Evolutionary conservation across 2,888 invertebrate genomes (phyloP).

Genomic region (Drosophila nr. perissopoda): DNA sequence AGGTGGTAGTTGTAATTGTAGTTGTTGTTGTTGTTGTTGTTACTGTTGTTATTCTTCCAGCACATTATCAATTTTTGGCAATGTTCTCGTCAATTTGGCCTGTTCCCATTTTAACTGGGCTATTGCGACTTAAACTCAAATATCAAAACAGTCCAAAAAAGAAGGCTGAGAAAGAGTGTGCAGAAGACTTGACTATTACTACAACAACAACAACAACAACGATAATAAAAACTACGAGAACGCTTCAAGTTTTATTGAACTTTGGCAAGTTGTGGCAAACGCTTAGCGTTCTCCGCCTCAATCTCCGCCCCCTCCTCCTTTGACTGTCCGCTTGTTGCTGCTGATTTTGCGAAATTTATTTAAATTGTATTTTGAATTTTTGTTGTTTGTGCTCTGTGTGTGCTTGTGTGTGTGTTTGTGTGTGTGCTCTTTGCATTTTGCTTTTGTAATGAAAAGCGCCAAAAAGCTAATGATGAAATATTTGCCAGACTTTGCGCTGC

Average conservation of each 20-base stretch:
- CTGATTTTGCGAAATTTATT: constrained; percentile 76
- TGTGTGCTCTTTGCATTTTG: constrained; percentile 23
- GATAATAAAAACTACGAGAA: constrained; percentile 27
- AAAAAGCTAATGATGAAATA: constrained; percentile 77
- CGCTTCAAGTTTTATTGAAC: constrained; percentile 76
- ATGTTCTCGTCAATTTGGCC: constrained; percentile 52
- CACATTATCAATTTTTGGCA: constrained; percentile 57
- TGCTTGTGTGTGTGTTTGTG: not conserved
- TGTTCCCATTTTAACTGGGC: constrained; percentile 78
- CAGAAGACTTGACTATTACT: constrained; percentile 27
- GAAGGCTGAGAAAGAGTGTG: constrained; percentile 8
- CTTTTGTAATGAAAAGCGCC: constrained; percentile 71
- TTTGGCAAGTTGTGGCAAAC: constrained; percentile 56
- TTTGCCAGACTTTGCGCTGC: constrained; percentile 67
- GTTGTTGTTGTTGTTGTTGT: constrained; percentile 12
- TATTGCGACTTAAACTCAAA: constrained; percentile 74
- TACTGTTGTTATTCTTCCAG: not conserved
- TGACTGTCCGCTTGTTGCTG: constrained; percentile 25
- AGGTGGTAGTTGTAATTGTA: constrained; percentile 30
- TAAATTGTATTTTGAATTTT: constrained; percentile 62
- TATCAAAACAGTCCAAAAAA: constrained; percentile 37
- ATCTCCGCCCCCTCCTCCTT: not conserved
- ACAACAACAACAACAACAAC: constrained; percentile 30
- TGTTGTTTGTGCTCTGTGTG: constrained; percentile 2
- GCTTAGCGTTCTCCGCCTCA: not conserved